Conservation (phyloP, 2,113 vertebrate species). For the Trachemys scripta region DNA sequence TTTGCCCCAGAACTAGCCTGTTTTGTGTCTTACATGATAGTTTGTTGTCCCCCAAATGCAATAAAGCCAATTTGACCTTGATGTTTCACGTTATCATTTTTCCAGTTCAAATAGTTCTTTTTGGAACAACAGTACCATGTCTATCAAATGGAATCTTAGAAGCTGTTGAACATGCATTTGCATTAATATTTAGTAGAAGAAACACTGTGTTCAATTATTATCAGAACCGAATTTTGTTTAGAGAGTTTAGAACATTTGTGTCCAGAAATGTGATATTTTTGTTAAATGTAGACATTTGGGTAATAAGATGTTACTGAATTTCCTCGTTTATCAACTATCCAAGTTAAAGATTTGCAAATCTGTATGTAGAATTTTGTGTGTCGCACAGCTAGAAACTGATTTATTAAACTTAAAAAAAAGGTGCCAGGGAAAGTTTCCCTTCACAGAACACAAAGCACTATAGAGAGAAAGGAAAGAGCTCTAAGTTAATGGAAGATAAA, state of each 20-base stretch:
- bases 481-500: background rate
- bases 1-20: background rate
- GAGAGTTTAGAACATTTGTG: background rate
- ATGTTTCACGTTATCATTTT: background rate
- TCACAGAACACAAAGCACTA: background rate
- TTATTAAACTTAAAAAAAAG: background rate
- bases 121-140: background rate
- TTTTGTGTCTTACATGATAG: background rate
- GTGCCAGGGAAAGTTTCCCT: background rate
- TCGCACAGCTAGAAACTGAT: background rate
- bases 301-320: background rate
- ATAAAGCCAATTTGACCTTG: background rate
- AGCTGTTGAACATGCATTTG: background rate
- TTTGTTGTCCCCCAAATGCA: background rate
- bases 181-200: background rate
- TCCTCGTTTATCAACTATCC: background rate
- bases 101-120: background rate
- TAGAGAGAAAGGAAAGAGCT: background rate
- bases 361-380: background rate
- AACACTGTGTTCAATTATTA: background rate
- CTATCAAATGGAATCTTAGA: background rate
- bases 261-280: background rate
- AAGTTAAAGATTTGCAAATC: background rate
- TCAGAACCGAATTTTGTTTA: background rate
- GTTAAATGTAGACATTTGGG: background rate